These are phyloP conservation scores for Sebastes melanostomus DNA, from an alignment of 2,797 vertebrate genomes.

Conservation along the genomic window DNA sequence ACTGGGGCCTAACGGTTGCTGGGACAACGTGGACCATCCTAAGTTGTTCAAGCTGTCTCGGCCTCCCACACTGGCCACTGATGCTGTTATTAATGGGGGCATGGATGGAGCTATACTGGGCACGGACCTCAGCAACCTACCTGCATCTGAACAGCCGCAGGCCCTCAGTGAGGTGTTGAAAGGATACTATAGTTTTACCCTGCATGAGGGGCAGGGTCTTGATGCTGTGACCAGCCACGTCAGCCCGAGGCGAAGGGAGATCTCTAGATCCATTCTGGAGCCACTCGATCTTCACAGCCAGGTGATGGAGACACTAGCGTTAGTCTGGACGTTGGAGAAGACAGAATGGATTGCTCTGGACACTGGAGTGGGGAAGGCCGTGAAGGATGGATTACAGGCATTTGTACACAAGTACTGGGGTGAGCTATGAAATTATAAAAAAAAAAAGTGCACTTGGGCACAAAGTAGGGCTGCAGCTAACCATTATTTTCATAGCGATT, in stretches of 20 bases:
- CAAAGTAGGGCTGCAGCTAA: background rate
- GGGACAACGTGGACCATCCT: conserved; percentile 82
- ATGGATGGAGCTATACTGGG: conserved; percentile 89
- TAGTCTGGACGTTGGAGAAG: conserved; percentile 74
- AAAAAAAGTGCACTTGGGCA: background rate
- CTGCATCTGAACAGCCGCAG: conserved; percentile 21
- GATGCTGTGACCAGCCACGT: conserved; percentile 54
- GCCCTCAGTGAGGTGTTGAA: conserved; percentile 79
- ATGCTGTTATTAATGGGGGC: conserved; percentile 86
- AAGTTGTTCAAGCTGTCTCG: conserved; percentile 78
- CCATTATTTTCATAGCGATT: background rate
- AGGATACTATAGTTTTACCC: conserved; percentile 79
- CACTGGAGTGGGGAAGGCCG: conserved; percentile 50
- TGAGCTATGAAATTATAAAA: conserved; percentile 59
- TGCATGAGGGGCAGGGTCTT: conserved; percentile 49
- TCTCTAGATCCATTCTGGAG: conserved; percentile 72
- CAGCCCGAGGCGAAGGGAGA: conserved; percentile 73
- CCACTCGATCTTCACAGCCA: conserved; percentile 66
- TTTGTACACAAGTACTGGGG: conserved; percentile 86
- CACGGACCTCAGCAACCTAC: conserved; percentile 49
- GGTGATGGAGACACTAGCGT: conserved; percentile 73
- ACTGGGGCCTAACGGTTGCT: conserved; percentile 86
- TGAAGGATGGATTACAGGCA: conserved; percentile 71
- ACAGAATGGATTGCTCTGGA: conserved; percentile 70
- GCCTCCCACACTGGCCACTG: conserved; percentile 73